Percentiles rank a stretch among this genome's conserved stretches.
These are phyloP conservation scores for Piscicola geometra DNA, from an alignment of 2,888 invertebrate species.

Conservation along the genomic window DNA sequence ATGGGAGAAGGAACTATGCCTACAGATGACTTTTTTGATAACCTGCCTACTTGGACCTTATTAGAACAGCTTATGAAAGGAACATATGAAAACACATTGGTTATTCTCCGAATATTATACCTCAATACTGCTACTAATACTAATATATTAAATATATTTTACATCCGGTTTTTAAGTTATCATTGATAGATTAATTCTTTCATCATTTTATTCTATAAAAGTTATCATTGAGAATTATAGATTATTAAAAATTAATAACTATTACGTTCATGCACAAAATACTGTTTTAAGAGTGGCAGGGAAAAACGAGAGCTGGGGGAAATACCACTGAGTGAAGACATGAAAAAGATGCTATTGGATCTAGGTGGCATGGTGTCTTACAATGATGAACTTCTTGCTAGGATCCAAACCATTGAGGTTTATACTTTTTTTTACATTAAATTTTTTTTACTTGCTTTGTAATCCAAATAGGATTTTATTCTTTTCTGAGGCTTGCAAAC, in stretches of 20 bases:
- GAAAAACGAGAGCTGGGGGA: constrained; percentile 28
- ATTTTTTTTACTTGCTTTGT: too few species aligned
- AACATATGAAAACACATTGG: constrained; percentile 26
- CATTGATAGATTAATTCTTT: background rate
- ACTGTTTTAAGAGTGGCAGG: constrained; percentile 16
- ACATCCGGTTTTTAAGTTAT: background rate
- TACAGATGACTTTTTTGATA: constrained; percentile 35
- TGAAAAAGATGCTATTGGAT: constrained; percentile 28
- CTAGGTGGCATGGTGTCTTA: constrained; percentile 26
- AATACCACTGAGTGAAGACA: constrained; percentile 13
- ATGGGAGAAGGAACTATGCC: constrained; percentile 26
- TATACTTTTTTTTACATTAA: too few species aligned
- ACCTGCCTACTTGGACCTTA: constrained; percentile 32
- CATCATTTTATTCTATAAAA: background rate
- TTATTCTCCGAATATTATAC: too few species aligned
- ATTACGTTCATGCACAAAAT: too few species aligned
- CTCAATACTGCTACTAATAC: too few species aligned
- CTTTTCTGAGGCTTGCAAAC: too few species aligned
- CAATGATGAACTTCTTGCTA: constrained; percentile 28
- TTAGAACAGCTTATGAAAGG: constrained; percentile 33
- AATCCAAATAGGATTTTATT: too few species aligned
- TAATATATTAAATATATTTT: too few species aligned
- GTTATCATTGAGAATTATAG: background rate
- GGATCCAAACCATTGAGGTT: constrained; percentile 31
- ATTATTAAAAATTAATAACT: too few species aligned